Evolutionary conservation across 2,797 vertebrate species (phyloP).

Genomic region (Phataginus tetradactyla): DNA sequence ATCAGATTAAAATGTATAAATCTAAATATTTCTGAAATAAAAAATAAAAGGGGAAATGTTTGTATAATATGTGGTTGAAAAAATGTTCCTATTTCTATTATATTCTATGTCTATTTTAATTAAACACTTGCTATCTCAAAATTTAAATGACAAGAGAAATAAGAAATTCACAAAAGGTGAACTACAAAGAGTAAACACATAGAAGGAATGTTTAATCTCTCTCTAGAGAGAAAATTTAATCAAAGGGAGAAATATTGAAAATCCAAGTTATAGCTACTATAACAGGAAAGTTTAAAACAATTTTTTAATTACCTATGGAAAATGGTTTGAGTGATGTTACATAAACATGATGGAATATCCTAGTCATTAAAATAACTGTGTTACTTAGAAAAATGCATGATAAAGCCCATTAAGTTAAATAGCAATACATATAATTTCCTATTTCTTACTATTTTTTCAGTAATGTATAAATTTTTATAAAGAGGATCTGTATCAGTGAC

Average conservation of each 20-base stretch:
- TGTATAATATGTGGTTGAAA: background rate
- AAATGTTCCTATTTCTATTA: constrained; percentile 16
- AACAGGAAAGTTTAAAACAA: background rate
- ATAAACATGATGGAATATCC: background rate
- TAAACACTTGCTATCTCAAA: background rate
- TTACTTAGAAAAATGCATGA: constrained; percentile 26
- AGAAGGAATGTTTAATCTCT: background rate
- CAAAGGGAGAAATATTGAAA: constrained; percentile 19
- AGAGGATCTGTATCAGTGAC: background rate
- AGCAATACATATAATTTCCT: background rate
- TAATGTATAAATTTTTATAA: constrained; percentile 9
- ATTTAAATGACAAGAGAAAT: constrained; percentile 26
- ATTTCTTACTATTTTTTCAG: constrained; percentile 11
- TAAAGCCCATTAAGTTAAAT: constrained; percentile 4
- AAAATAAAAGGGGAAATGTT: background rate
- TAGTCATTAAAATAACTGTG: constrained; percentile 32
- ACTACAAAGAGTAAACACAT: constrained; percentile 38
- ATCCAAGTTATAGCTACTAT: background rate
- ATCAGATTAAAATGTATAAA: constrained; percentile 16
- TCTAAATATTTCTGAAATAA: constrained; percentile 25
- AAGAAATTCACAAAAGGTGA: background rate
- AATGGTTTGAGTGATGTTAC: background rate
- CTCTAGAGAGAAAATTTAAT: background rate
- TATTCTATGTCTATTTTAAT: background rate
- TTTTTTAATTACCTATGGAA: background rate